Evolutionary conservation across 2,113 vertebrate species (phyloP).

Genomic region (Pseudopipra pipra): DNA sequence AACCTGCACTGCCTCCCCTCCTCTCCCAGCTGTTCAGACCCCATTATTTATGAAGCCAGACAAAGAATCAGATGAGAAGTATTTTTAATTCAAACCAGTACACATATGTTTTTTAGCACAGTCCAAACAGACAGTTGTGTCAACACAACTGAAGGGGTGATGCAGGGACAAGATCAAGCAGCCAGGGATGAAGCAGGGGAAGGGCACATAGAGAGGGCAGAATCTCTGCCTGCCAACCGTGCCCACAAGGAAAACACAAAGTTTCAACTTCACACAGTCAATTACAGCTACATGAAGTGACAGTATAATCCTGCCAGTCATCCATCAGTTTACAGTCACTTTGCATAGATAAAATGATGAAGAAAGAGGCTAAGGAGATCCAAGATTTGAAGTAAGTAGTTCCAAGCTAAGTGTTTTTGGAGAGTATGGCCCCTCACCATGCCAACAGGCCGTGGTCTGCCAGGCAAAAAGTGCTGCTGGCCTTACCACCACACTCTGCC

Average conservation of each 20-base stretch:
- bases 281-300: not conserved
- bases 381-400: not conserved
- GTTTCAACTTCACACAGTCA: not conserved
- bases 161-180: not conserved
- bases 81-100: slow-evolving; percentile 48
- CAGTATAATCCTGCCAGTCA: not conserved
- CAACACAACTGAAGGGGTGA: slow-evolving; percentile 20
- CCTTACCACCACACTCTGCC: not conserved
- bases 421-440: not conserved
- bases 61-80: slow-evolving; percentile 11
- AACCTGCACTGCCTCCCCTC: not conserved
- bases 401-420: not conserved
- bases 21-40: not conserved
- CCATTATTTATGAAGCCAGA: slow-evolving; percentile 18
- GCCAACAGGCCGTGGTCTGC: not conserved
- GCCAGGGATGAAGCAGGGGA: not conserved
- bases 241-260: not conserved
- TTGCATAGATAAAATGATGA: not conserved
- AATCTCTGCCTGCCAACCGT: not conserved
- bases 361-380: not conserved
- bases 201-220: not conserved
- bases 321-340: not conserved
- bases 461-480: not conserved
- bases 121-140: not conserved
- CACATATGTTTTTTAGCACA: slow-evolving; percentile 16